Base-by-base conservation (phyloP, 2,797 vertebrate species). In the Rhadinocentrus ornatus region DNA sequence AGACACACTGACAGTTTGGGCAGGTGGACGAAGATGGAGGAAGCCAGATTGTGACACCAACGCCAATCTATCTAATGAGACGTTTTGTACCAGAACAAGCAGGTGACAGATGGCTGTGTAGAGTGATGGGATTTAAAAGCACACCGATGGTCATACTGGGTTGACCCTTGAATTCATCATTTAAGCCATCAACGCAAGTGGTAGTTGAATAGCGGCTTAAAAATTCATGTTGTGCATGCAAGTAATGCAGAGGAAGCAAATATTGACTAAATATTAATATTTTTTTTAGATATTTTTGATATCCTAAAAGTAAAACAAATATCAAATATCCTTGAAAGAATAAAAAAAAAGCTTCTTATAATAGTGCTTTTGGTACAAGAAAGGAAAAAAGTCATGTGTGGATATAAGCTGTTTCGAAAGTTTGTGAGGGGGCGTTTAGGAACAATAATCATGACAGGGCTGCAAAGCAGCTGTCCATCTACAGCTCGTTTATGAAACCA, bases 1-100 rank as follows among this genome's bases (percentile, higher is more conserved):
- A 73, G 75, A 60, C 81, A 12, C 80, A 83, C 84, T 90, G 91
- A 93, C 90, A 91, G 90, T 66, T 84, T 10, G 20, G 88, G 88
- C 89, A 87, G 75, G 63, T 48, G 80, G 73, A 81, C 54, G 56
- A 81, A 89, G 87, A 92, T 52, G 41, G 78, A 90, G 69, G 20
- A 73, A 54, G 62, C 52, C 9, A 56, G 66, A 71, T 15, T 60
- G 66, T 78, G 81, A 83, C 75, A 50, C 52, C 16, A 31, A 53
- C 66, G 59, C 18, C 26, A 2, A 53, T 66, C 48, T 62, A 75
- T 69, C 55, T 66, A 73, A 80, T 29, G 55, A 73, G 74, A 72
- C 32, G 66, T 84, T 85, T 83, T 81, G 71, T 79, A 66, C 78
- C 32, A n/a, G 57, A 76, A 78, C 78, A 88, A 86, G 73, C 66